Percentiles rank a stretch among this genome's conserved stretches.
Evolutionary conservation across 2,113 vertebrate genomes (phyloP).

Genomic region (Spea bombifrons): DNA sequence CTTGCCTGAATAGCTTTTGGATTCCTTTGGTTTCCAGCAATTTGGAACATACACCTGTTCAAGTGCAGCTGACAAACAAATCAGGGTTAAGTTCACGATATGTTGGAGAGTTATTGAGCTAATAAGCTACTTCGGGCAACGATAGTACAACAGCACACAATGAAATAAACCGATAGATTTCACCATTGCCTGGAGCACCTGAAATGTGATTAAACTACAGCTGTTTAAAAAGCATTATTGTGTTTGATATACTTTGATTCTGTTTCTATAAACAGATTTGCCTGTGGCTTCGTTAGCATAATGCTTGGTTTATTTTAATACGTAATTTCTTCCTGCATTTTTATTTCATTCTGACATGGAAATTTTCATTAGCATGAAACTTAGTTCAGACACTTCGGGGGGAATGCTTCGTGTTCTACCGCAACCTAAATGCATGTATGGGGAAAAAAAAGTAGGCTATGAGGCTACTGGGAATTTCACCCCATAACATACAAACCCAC

Average conservation of each 20-base stretch:
- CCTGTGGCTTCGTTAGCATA: conserved; percentile 45
- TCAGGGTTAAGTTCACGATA: conserved; percentile 37
- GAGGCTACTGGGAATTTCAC: too few species aligned
- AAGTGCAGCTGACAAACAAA: conserved; percentile 15
- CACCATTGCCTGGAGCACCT: conserved; percentile 36
- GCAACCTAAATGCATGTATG: background rate
- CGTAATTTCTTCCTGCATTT: conserved; percentile 34
- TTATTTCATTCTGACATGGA: conserved; percentile 34
- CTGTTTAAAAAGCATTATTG: conserved; percentile 46
- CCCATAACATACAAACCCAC: too few species aligned
- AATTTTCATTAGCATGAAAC: conserved; percentile 40
- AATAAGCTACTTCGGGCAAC: conserved; percentile 27
- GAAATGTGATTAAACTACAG: conserved; percentile 48
- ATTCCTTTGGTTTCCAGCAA: conserved; percentile 12
- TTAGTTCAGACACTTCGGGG: conserved; percentile 25
- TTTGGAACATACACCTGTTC: conserved; percentile 34
- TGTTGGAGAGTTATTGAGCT: conserved; percentile 38
- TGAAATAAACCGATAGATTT: conserved; percentile 37
- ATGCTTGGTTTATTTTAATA: conserved; percentile 46
- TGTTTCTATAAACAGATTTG: conserved; percentile 46
- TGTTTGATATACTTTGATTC: conserved; percentile 44
- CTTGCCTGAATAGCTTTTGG: background rate
- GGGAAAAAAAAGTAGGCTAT: too few species aligned
- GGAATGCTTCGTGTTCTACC: background rate
- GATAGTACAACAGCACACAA: conserved; percentile 15